Percentiles rank a stretch among this genome's conserved stretches.
These are phyloP conservation scores for Lysandra coridon DNA, from an alignment of 2,888 invertebrate genomes.

Conservation along the genomic window DNA sequence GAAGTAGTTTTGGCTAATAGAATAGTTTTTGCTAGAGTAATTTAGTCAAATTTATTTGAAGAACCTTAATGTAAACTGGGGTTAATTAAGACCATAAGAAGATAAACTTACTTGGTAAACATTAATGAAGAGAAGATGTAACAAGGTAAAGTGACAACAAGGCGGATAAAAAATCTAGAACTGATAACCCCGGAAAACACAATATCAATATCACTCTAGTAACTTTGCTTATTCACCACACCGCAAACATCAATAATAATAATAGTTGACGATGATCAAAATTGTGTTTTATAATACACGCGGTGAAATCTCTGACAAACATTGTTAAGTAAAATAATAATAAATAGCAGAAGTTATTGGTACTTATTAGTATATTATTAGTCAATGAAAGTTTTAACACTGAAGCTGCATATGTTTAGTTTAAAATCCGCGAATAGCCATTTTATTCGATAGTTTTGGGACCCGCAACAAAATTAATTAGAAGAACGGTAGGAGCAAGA, in stretches of 20 bases:
- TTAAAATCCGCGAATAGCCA: background rate
- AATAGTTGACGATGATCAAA: background rate
- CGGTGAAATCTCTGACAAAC: background rate
- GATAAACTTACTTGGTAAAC: background rate
- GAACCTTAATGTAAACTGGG: too few species aligned
- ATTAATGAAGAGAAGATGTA: background rate
- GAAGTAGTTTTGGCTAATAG: too few species aligned
- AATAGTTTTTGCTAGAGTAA: too few species aligned
- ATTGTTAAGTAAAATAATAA: background rate
- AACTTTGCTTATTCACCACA: background rate
- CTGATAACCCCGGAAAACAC: background rate
- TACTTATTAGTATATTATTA: too few species aligned
- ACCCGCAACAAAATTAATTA: background rate
- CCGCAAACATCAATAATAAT: background rate
- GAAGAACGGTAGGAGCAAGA: background rate
- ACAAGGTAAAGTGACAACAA: background rate
- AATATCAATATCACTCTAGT: background rate
- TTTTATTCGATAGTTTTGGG: background rate
- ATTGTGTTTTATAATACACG: background rate
- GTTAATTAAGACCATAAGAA: too few species aligned
- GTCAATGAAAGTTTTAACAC: too few species aligned
- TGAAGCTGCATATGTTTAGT: too few species aligned
- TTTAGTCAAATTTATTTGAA: too few species aligned
- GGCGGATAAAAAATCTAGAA: background rate
- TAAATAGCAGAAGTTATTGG: too few species aligned